Conservation (phyloP, 2,888 invertebrate species). For the Apomyelois bistriatella region DNA sequence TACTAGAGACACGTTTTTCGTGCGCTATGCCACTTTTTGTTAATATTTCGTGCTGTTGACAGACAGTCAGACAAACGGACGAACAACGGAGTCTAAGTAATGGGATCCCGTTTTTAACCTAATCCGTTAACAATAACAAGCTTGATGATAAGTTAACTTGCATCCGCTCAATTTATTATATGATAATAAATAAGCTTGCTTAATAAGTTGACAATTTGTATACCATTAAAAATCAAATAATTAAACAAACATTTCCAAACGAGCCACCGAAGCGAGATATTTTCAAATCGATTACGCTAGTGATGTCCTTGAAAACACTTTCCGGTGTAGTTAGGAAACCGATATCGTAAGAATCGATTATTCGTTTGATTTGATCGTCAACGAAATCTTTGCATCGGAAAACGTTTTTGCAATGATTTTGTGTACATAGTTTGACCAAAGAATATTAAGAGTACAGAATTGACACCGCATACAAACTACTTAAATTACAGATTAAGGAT, state of each 20-base stretch:
- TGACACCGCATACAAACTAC: too few relatives aligned
- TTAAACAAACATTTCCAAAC: constrained; percentile 7
- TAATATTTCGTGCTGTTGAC: too few relatives aligned
- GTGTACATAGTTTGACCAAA: not conserved
- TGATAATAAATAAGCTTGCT: too few relatives aligned
- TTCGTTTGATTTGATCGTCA: constrained; percentile 12
- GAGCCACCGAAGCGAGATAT: not conserved
- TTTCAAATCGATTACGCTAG: constrained; percentile 9
- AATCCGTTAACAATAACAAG: too few relatives aligned
- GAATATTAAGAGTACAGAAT: not conserved
- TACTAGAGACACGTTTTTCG: too few relatives aligned
- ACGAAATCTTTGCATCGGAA: constrained; percentile 12
- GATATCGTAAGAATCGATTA: constrained; percentile 35
- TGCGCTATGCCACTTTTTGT: too few relatives aligned
- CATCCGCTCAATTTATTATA: too few relatives aligned
- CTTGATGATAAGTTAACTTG: too few relatives aligned
- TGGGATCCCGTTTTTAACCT: too few relatives aligned
- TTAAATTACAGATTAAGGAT: too few relatives aligned
- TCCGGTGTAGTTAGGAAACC: constrained; percentile 39
- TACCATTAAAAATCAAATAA: not conserved
- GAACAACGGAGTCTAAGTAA: too few relatives aligned
- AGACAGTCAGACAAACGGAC: too few relatives aligned
- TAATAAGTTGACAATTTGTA: not conserved
- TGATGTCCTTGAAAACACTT: constrained; percentile 41
- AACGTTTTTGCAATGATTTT: constrained; percentile 12